A percentile compares a stretch with the other conserved stretches of the same genome.
These are phyloP conservation scores for Tautogolabrus adspersus DNA, from an alignment of 2,113 vertebrate genomes.

Conservation along the genomic window DNA sequence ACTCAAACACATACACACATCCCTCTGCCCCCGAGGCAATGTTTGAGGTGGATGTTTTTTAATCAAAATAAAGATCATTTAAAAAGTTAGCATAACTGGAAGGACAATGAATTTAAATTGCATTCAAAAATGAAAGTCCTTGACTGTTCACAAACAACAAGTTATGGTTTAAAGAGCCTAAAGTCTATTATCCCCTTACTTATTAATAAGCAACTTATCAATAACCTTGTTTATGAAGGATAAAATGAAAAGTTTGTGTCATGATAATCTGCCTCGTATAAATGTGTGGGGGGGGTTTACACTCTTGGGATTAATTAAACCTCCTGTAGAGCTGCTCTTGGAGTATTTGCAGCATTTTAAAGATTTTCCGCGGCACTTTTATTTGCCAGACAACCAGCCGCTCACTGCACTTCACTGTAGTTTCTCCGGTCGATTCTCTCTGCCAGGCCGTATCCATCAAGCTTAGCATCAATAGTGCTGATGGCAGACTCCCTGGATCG, in stretches of 20 bases:
- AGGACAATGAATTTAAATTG: conserved; percentile 27
- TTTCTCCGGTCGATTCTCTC: conserved; percentile 32
- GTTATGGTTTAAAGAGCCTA: background rate
- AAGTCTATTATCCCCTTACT: background rate
- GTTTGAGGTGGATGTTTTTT: conserved; percentile 22
- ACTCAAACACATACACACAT: conserved; percentile 18
- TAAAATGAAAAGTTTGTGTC: background rate
- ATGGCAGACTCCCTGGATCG: conserved; percentile 43
- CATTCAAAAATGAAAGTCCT: background rate
- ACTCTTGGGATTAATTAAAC: conserved; percentile 23
- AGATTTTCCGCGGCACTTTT: conserved; percentile 25
- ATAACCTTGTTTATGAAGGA: background rate
- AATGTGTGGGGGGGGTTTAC: background rate
- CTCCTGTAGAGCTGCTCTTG: background rate
- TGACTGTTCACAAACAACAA: background rate
- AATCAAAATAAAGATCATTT: no score
- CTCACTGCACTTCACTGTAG: conserved; percentile 27
- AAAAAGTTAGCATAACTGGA: background rate
- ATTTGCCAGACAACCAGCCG: conserved; percentile 25
- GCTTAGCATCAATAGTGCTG: conserved; percentile 60
- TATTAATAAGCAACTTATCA: conserved; percentile 1
- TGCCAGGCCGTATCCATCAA: conserved; percentile 51
- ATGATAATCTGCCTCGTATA: background rate
- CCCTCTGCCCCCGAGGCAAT: conserved; percentile 15
- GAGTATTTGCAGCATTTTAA: conserved; percentile 1